Conservation (phyloP, 2,113 vertebrate genomes). For the Salvelinus fontinalis region DNA sequence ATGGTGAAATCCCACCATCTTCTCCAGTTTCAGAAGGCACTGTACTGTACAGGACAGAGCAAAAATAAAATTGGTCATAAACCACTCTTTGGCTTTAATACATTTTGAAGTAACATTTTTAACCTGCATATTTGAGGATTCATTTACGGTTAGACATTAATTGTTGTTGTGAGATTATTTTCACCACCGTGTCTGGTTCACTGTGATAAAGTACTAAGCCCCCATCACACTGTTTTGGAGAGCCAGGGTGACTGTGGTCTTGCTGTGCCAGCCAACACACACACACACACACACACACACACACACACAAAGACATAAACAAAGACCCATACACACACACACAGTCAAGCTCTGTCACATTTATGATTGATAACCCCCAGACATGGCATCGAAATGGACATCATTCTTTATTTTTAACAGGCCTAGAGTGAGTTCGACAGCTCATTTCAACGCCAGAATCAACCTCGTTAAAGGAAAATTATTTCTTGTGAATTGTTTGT, state of each 20-base stretch:
- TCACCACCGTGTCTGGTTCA: conserved; percentile 44
- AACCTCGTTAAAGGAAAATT: background rate
- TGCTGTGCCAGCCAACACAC: background rate
- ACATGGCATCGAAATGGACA: conserved; percentile 18
- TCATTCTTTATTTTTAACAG: conserved; percentile 1
- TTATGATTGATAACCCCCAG: conserved; percentile 14
- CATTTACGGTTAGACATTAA: conserved; percentile 55
- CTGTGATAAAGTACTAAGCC: conserved; percentile 62
- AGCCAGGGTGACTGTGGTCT: no score
- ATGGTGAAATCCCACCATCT: background rate
- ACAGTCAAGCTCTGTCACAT: background rate
- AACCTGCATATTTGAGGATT: conserved; percentile 48
- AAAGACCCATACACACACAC: background rate
- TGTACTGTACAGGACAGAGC: background rate
- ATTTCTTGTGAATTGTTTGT: background rate
- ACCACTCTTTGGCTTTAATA: conserved; percentile 21
- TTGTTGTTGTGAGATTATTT: conserved; percentile 53
- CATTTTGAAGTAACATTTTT: conserved; percentile 29
- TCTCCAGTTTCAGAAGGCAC: conserved; percentile 8
- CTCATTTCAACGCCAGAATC: background rate
- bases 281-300: background rate
- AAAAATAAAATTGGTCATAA: conserved; percentile 17
- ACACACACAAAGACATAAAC: background rate
- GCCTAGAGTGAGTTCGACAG: conserved; percentile 1
- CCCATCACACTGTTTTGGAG: conserved; percentile 22